phyloP scores from a whole-genome alignment of 2,888 invertebrate genomes.

The Danaus chrysippus region DNA sequence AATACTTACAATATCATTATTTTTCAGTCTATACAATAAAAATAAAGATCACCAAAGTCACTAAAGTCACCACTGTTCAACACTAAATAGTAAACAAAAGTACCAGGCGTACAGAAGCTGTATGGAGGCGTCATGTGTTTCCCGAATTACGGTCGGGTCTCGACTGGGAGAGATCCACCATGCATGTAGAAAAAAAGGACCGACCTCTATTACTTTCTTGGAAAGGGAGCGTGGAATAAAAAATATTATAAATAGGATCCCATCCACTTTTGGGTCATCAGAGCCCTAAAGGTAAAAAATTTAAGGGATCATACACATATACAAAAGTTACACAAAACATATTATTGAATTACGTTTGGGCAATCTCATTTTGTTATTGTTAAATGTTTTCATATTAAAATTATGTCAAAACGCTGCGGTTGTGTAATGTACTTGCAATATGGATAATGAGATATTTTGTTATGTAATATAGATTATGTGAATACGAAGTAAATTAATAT shows the following conservation, averaged over 20 bases:
- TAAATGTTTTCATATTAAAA: too few species aligned
- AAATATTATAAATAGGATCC: conserved; percentile 15
- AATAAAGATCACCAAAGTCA: conserved; percentile 10
- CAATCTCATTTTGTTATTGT: too few species aligned
- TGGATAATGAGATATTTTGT: too few species aligned
- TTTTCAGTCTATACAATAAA: conserved; percentile 4
- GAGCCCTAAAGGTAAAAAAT: conserved; percentile 10
- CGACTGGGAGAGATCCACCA: conserved; percentile 39
- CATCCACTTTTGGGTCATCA: conserved; percentile 17
- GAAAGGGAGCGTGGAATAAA: conserved; percentile 30
- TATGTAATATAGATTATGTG: too few species aligned
- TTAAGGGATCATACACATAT: conserved; percentile 6
- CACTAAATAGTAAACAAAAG: conserved; percentile 27
- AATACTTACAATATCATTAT: too few species aligned
- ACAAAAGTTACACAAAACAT: neutral
- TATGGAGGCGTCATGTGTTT: conserved; percentile 33
- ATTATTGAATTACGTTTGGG: too few species aligned
- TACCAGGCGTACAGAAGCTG: conserved; percentile 37
- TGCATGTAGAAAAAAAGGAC: conserved; percentile 28
- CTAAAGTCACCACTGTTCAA: conserved; percentile 17
- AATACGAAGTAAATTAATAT: too few species aligned
- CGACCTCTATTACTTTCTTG: conserved; percentile 33
- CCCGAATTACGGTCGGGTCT: conserved; percentile 39
- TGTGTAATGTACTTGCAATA: too few species aligned
- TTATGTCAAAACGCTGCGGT: too few species aligned